These are phyloP conservation scores for Herminia tarsipennalis DNA, from an alignment of 2,888 invertebrate species.

Conservation along the genomic window DNA sequence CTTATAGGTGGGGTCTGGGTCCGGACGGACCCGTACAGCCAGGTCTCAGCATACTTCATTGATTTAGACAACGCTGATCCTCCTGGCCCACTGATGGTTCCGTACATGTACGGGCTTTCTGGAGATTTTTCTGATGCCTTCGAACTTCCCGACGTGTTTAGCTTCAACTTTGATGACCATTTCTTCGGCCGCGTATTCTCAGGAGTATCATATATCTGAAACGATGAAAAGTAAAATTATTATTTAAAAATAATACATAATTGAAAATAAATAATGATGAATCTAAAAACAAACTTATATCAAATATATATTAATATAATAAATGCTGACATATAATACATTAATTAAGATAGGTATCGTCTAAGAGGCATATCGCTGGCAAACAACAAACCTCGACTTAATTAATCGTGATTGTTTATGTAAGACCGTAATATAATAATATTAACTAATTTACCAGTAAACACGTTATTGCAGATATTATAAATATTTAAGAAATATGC, in stretches of 20 bases:
- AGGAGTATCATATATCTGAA: constrained; percentile 81
- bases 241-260: neutral
- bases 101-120: constrained; percentile 79
- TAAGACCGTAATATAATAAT: no score
- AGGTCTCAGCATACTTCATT: constrained; percentile 94
- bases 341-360: no score
- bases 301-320: no score
- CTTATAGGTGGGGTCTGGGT: constrained; percentile 78
- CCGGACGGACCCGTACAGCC: constrained; percentile 93
- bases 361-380: neutral
- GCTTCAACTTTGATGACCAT: constrained; percentile 90
- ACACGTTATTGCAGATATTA: no score
- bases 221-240: constrained; percentile 40
- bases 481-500: no score
- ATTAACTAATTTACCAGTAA: no score
- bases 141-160: constrained; percentile 80
- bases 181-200: constrained; percentile 87
- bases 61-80: constrained; percentile 92
- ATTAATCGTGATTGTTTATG: no score
- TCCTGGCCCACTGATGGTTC: constrained; percentile 85
- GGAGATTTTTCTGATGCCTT: constrained; percentile 80
- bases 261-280: neutral
- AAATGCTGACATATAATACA: no score
- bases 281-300: neutral
- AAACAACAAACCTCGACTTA: neutral